These are phyloP conservation scores for Therioaphis trifolii DNA, from an alignment of 2,888 invertebrate genomes.

Conservation along the genomic window DNA sequence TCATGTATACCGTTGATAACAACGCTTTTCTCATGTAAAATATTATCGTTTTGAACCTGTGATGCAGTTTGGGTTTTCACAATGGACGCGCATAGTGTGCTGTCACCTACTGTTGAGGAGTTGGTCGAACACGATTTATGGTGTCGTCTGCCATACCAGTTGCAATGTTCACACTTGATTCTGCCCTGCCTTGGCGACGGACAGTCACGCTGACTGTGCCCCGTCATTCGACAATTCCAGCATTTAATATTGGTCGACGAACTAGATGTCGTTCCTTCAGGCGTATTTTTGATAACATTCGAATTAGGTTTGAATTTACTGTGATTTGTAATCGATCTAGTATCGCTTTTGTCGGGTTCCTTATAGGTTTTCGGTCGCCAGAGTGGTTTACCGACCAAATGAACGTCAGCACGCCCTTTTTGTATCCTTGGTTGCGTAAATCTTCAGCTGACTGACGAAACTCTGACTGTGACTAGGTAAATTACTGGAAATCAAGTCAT, in stretches of 20 bases:
- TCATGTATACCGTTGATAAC: not conserved
- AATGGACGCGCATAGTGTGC: not conserved
- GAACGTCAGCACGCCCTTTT: not conserved
- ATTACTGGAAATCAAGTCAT: too few relatives aligned
- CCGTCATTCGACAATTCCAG: not conserved
- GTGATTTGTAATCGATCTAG: not conserved
- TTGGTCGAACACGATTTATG: not conserved
- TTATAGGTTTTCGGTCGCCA: not conserved
- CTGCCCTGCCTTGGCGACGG: not conserved
- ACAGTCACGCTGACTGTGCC: not conserved
- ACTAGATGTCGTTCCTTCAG: not conserved
- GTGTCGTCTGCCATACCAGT: not conserved
- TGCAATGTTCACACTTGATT: not conserved
- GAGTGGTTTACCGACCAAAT: not conserved
- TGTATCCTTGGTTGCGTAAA: too few relatives aligned
- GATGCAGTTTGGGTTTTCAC: too few relatives aligned
- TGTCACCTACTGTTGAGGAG: not conserved
- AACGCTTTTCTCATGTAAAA: slow-evolving; percentile 2
- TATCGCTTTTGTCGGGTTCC: not conserved
- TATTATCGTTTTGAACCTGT: not conserved
- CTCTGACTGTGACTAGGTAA: too few relatives aligned
- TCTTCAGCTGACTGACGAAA: too few relatives aligned
- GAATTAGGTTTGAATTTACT: not conserved
- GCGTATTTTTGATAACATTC: not conserved
- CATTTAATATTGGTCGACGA: not conserved